Conservation (phyloP, 2,113 vertebrate genomes). For the Panthera uncia region DNA sequence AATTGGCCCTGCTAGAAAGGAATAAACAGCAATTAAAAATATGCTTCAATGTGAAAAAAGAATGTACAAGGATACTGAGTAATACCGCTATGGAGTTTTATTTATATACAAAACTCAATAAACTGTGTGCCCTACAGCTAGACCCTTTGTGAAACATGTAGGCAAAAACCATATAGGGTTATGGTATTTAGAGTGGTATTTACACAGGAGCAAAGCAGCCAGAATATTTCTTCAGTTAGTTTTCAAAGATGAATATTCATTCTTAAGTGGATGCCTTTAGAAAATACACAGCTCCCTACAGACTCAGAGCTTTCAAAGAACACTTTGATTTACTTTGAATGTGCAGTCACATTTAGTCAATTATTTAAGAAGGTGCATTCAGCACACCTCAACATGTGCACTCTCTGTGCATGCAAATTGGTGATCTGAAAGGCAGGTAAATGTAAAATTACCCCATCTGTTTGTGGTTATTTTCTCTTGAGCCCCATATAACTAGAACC, state of each 20-base stretch:
- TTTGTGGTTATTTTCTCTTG: not conserved
- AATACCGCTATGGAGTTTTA: not conserved
- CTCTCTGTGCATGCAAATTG: not conserved
- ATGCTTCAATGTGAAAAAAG: not conserved
- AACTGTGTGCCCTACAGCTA: not conserved
- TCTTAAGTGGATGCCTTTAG: conserved; percentile 1
- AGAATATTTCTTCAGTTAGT: not conserved
- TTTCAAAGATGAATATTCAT: conserved; percentile 51
- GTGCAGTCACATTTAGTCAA: not conserved
- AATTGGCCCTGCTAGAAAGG: not conserved
- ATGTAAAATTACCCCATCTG: not conserved
- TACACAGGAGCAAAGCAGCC: not conserved
- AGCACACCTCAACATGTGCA: not conserved
- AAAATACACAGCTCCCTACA: conserved; percentile 5
- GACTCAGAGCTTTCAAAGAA: not conserved
- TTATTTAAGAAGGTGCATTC: not conserved
- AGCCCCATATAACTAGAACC: not conserved
- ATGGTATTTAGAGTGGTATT: conserved; percentile 30
- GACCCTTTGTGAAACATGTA: not conserved
- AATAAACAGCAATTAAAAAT: not conserved
- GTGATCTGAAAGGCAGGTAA: not conserved
- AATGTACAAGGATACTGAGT: not conserved
- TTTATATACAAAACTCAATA: not conserved
- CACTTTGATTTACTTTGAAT: not conserved
- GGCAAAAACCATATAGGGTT: not conserved